Evolutionary conservation across 2,888 invertebrate species (phyloP).

Genomic region (Drosophila helvetica): DNA sequence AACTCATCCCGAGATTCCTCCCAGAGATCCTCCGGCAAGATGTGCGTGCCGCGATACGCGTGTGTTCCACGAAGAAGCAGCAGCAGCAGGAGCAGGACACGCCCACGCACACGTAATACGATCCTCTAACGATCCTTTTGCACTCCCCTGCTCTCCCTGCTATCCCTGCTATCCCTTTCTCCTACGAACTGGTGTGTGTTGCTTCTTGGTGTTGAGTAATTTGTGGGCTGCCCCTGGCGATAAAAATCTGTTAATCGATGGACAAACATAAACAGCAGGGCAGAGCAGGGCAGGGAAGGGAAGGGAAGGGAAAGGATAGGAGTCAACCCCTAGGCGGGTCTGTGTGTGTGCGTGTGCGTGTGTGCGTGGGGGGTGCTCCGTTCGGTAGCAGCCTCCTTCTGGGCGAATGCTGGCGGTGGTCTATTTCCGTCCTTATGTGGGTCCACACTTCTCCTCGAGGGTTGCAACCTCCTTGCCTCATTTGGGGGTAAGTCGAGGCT

Average conservation of each 20-base stretch:
- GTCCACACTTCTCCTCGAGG: conserved; percentile 41
- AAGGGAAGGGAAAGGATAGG: too few relatives aligned
- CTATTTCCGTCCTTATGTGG: conserved; percentile 60
- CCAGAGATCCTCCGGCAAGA: conserved; percentile 43
- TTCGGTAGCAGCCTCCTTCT: conserved; percentile 46
- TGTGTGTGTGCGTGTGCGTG: neutral
- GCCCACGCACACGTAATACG: conserved; percentile 58
- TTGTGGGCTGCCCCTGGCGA: conserved; percentile 64
- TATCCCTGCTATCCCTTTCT: too few relatives aligned
- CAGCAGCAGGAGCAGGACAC: conserved; percentile 10
- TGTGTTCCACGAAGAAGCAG: conserved; percentile 67
- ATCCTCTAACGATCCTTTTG: conserved; percentile 36
- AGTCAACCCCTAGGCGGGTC: conserved; percentile 1
- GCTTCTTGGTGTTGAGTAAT: conserved; percentile 70
- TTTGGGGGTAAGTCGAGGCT: conserved; percentile 44
- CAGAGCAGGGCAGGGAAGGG: neutral
- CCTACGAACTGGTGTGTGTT: too few relatives aligned
- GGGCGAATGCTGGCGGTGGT: conserved; percentile 44
- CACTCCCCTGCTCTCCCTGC: too few relatives aligned
- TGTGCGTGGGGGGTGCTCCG: conserved; percentile 33
- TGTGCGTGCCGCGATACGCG: conserved; percentile 76
- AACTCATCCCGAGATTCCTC: conserved; percentile 15
- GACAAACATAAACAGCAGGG: conserved; percentile 61
- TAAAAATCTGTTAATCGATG: conserved; percentile 75
- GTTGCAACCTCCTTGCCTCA: conserved; percentile 20